These are phyloP conservation scores for Falco biarmicus DNA, from an alignment of 2,797 vertebrate genomes.

Conservation along the genomic window DNA sequence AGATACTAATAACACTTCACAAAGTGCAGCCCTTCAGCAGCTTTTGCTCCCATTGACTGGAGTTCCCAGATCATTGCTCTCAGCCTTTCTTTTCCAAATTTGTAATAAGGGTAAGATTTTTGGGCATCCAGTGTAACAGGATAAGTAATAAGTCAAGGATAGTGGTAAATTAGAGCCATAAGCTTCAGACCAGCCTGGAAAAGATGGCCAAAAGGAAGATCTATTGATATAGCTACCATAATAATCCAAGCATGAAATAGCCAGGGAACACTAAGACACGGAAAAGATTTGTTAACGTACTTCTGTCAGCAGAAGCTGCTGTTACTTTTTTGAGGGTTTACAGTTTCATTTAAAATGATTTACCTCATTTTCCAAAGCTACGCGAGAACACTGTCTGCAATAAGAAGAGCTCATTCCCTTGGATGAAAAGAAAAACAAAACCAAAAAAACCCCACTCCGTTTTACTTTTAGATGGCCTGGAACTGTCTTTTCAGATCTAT, in stretches of 20 bases:
- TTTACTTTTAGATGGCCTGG: slow-evolving; percentile 50
- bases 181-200: slow-evolving; percentile 11
- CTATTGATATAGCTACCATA: neutral
- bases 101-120: neutral
- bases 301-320: slow-evolving; percentile 16
- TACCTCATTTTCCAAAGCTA: neutral
- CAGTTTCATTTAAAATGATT: neutral
- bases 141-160: neutral
- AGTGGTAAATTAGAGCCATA: slow-evolving; percentile 29
- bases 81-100: neutral
- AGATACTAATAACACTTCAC: neutral
- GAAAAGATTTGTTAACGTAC: slow-evolving; percentile 27
- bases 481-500: slow-evolving; percentile 40
- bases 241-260: slow-evolving; percentile 45
- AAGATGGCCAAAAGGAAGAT: slow-evolving; percentile 36
- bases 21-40: neutral
- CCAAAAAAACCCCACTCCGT: neutral
- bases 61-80: neutral
- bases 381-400: neutral
- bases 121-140: neutral
- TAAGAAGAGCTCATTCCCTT: neutral
- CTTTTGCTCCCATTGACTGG: neutral
- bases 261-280: neutral
- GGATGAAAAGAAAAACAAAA: neutral
- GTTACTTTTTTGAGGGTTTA: neutral